Evolutionary conservation across 2,797 vertebrate genomes (phyloP), one percentile per base, ranked within the genome.

Genomic region (Scyliorhinus canicula): DNA sequence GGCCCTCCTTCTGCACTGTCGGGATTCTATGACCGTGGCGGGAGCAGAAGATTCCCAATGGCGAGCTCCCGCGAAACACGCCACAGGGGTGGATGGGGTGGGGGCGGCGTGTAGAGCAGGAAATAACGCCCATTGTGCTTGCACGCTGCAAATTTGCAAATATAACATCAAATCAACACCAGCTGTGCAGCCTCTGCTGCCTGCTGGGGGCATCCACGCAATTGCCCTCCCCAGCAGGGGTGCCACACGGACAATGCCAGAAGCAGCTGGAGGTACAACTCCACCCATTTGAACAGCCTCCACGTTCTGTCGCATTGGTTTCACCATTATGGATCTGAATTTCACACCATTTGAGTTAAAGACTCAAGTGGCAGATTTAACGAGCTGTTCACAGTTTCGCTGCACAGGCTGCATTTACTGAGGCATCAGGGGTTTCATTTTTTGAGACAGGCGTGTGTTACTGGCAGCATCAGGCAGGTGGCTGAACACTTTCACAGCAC

Each of bases 171-270:
- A n/a, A 16, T 16, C 71, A 77, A 35, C 31, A n/a, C 71, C 11
- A 12, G 35, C 31, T n/a, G 4, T 0, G 71, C 35, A n/a, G 71
- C 35, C 14, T 77, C 35, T 77, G 35, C 11, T 12, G 3, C 11
- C n/a, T 14, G 35, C 9, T 4, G 0, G 3, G 12, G 71, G 16
- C 0, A 12, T 3, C 11, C 9, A 16, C 0, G 12, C 3, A 14
- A 77, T 77, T 77, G 1, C 35, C 71, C 71, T 77, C n/a, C 14
- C 35, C 35, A 77, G 35, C 35, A 14, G 12, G 35, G 11, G 3
- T 77, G 71, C 12, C 8, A n/a, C 35, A 77, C 12, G 12, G 71
- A 28, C 35, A 2, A 3, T 0, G 8, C 69, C 28, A 71, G 69
- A 71, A 71, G 7, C 8, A 14, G 71, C 71, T 14, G 71, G 11